A percentile compares a stretch with the other conserved stretches of the same genome.
Conservation (phyloP, 2,888 invertebrate genomes). For the Idaea biselata region DNA sequence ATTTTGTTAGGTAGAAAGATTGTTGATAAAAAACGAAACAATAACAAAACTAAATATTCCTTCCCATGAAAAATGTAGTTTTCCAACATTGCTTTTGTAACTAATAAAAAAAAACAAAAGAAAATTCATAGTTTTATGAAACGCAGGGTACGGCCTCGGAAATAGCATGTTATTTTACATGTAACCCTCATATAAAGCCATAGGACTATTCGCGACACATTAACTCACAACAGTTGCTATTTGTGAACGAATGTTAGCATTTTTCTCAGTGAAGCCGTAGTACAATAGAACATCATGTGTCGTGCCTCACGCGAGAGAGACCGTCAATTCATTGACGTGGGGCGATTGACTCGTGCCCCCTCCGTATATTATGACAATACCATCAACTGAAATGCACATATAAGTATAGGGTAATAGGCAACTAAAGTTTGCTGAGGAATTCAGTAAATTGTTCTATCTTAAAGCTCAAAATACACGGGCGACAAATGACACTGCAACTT, state of each 20-base stretch:
- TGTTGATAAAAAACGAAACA: neutral
- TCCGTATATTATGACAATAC: conserved; percentile 34
- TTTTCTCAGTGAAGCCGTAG: conserved; percentile 32
- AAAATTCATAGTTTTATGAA: conserved; percentile 10
- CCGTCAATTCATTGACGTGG: conserved; percentile 70
- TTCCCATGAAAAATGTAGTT: neutral
- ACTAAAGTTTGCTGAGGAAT: neutral
- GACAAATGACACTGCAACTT: too few species aligned
- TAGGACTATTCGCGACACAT: conserved; percentile 16
- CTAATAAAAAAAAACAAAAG: conserved; percentile 22
- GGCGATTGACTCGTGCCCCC: conserved; percentile 56
- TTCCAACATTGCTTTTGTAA: neutral
- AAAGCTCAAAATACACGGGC: too few species aligned
- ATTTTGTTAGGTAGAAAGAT: neutral
- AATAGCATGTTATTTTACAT: conserved; percentile 5
- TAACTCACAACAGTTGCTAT: conserved; percentile 22
- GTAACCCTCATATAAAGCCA: conserved; percentile 15
- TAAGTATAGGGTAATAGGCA: conserved; percentile 8
- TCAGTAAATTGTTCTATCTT: neutral
- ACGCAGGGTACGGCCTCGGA: conserved; percentile 10
- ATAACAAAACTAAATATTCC: neutral
- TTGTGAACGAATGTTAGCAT: conserved; percentile 29
- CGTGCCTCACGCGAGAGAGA: conserved; percentile 62
- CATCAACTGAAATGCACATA: conserved; percentile 25
- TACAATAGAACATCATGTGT: conserved; percentile 47